A percentile compares a stretch with the other conserved stretches of the same genome.
phyloP scores from a whole-genome alignment of 2,888 invertebrate genomes.

The Coelinius sp. region DNA sequence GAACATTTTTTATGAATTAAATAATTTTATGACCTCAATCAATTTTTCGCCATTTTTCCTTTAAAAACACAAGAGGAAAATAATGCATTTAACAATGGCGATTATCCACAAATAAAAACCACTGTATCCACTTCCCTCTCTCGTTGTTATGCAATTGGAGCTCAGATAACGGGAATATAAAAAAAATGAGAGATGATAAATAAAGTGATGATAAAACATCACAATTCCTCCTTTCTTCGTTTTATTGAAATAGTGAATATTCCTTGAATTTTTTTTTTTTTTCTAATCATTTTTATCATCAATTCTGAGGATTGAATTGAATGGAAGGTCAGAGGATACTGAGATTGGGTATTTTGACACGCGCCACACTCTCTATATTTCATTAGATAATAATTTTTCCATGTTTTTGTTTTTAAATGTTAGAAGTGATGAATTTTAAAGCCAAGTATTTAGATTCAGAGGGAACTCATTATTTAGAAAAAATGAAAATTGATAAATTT shows the following conservation, averaged over 20 bases:
- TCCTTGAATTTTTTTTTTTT: not conserved
- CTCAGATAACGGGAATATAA: constrained; percentile 1
- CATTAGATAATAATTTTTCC: not conserved
- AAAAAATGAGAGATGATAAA: constrained; percentile 1
- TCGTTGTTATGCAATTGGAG: constrained; percentile 21
- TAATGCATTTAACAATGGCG: not conserved
- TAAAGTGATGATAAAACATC: constrained; percentile 9
- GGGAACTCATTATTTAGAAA: not conserved
- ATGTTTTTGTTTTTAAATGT: not conserved
- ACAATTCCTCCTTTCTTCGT: not conserved
- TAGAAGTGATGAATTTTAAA: not conserved
- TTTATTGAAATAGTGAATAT: not conserved
- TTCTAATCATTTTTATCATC: not conserved
- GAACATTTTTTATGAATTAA: too few species aligned
- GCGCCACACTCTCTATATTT: not conserved
- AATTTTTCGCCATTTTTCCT: not conserved
- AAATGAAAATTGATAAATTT: not conserved
- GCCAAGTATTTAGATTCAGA: too few species aligned
- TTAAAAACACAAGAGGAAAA: not conserved
- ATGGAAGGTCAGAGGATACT: not conserved
- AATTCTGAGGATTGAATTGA: not conserved
- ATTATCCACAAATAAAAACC: not conserved
- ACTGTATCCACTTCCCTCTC: not conserved
- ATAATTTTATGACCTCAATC: too few species aligned
- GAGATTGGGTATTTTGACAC: constrained; percentile 4